Evolutionary conservation across 2,888 invertebrate genomes (phyloP), one percentile per base, ranked within the genome.

Genomic region (Lasioglossum lativentre): DNA sequence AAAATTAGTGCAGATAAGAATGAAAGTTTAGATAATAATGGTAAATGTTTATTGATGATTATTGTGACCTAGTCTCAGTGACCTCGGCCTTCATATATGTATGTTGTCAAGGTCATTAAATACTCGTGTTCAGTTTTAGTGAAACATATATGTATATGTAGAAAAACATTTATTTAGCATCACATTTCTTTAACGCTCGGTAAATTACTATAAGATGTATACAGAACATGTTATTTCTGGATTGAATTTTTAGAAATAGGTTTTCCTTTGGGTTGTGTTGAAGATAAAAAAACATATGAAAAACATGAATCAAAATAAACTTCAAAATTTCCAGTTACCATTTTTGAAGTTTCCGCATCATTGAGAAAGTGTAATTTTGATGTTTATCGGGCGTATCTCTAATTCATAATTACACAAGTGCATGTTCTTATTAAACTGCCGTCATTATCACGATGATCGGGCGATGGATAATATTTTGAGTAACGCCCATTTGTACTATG

Each of bases 331-430:
- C 56, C n/a, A 45, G 68, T 40, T 34, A 23, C 56, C 56, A 14
- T 14, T 70, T 56, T 45, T 38, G 23, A 70, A n/a, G 56, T n/a
- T 19, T 38, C 34, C 34, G 19, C 52, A 23, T 56, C n/a, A 12
- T 14, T 14, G n/a, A 56, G 38, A 40, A 59, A 78, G 56, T 78
- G 40, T 68, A 80, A 47, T 52, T 68, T 80, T 34, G 68, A 70
- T 23, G 34, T 47, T 78, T 81, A 59, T 42, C 68, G 38, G 56
- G 27, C 59, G 16, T 19, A 30, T n/a, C 34, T 27, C 42, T 71
- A 45, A 59, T 81, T 81, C 45, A 71, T 71, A 78, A 78, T 77
- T 78, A 42, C 38, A 38, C 47, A 59, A 38, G 59, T 23, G 78
- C 34, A 71, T 56, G 78, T 14, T 45, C 47, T 63, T 19, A 78